Base-by-base conservation (phyloP, 1,140 invertebrate species). In the Tyrophagus putrescentiae region DNA sequence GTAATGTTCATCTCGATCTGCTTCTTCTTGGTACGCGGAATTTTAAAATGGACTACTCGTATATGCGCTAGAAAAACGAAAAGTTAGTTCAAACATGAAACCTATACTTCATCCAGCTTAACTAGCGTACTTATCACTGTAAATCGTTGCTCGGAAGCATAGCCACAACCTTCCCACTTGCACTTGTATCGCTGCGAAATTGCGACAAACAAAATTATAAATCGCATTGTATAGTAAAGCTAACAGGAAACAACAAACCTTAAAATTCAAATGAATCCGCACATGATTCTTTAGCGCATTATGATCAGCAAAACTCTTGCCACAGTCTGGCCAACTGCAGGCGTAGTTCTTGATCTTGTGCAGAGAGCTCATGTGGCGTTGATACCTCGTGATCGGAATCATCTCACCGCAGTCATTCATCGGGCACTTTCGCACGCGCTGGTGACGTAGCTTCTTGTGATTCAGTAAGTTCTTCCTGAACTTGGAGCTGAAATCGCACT, bases 401-500 rank as follows among this genome's bases (percentile, higher is more conserved):
- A 54, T 27, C 39, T 54, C 52, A 33, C 52, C 52, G 39, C 52
- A 54, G 18, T 48, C 45, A 29, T 18, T 48, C 9, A 54, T 54
- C n/a, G 52, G 25, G 27, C 52, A 54, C 27, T 54, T 54, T 27
- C 52, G 25, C n/a, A 9, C 13, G 4, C 52, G 4, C 39, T 54
- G 52, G 25, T 54, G 52, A 28, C 52, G 52, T 32, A 54, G 52
- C 27, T 54, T 54, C 39, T 54, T 54, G 25, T 54, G 52, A 54
- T 54, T 54, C 1, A 54, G 31, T 33, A 54, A 16, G 39, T 54
- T 54, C 39, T 32, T 54, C 32, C 52, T 31, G 25, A 31, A 54
- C 27, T 54, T 54, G 21, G 52, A 54, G n/a, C 13, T n/a, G 27
- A 54, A 54, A 54, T 54, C 52, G 39, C 52, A 54, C n/a, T 54